Conservation (phyloP, 2,797 vertebrate species). For the Parauchenoglanis punctatus region DNA sequence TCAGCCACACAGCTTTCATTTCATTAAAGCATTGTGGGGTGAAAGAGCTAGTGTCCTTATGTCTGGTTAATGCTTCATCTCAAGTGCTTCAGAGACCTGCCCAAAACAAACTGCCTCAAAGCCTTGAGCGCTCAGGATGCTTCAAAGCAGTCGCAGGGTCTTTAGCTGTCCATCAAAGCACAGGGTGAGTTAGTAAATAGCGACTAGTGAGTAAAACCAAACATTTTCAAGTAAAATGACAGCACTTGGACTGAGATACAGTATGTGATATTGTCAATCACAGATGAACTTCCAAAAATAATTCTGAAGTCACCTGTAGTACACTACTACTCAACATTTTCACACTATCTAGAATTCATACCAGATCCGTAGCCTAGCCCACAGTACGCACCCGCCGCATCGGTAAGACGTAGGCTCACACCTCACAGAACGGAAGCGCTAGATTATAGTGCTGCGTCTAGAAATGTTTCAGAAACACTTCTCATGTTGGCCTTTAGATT, state of each 20-base stretch:
- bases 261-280: not conserved
- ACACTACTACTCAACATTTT: not conserved
- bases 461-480: not conserved
- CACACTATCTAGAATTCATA: not conserved
- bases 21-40: not conserved
- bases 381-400: not conserved
- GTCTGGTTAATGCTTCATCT: not conserved
- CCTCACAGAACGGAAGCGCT: not conserved
- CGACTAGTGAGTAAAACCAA: not conserved
- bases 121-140: not conserved
- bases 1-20: slow-evolving; percentile 32
- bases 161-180: not conserved
- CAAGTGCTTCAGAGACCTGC: not conserved
- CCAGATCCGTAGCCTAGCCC: not conserved
- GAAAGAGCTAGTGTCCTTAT: not conserved
- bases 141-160: not conserved
- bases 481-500: not conserved
- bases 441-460: not conserved
- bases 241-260: not conserved
- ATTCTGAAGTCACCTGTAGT: too few relatives aligned
- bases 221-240: not conserved
- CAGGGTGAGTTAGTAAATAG: not conserved
- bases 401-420: not conserved
- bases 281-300: not conserved
- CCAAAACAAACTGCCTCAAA: not conserved